phyloP scores from a whole-genome alignment of 2,888 invertebrate species.

The Cryptophagus acutangulus region DNA sequence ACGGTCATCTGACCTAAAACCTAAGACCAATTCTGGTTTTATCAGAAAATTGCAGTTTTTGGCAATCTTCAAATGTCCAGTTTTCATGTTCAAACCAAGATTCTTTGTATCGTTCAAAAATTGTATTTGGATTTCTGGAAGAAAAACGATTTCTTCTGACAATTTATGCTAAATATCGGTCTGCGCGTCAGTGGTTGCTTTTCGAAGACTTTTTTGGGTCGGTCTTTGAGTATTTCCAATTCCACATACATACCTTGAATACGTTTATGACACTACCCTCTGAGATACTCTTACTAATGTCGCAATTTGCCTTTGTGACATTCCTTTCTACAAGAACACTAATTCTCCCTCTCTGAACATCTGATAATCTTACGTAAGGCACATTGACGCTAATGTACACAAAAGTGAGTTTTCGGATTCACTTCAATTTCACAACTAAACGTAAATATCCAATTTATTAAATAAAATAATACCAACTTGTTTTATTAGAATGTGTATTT shows the following conservation, averaged over 20 bases:
- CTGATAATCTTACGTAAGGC: constrained; percentile 1
- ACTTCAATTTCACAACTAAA: constrained; percentile 1
- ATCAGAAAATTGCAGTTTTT: constrained; percentile 18
- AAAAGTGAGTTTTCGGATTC: background rate
- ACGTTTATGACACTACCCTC: constrained; percentile 10
- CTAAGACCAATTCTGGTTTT: constrained; percentile 17
- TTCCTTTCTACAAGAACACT: background rate
- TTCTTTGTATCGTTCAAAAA: constrained; percentile 12
- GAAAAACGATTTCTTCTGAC: constrained; percentile 16
- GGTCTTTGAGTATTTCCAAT: constrained; percentile 13
- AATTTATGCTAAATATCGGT: constrained; percentile 13
- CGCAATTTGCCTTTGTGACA: background rate
- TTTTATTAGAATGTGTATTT: background rate
- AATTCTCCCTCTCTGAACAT: constrained; percentile 1
- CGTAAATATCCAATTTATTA: background rate
- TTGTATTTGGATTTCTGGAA: constrained; percentile 14
- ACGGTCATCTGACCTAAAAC: constrained; percentile 16
- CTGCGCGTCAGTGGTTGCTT: constrained; percentile 14
- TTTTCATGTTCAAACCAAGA: constrained; percentile 11
- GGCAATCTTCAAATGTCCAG: constrained; percentile 19
- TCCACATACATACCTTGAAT: constrained; percentile 13
- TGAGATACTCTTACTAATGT: background rate
- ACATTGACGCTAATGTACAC: background rate
- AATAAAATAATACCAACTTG: background rate
- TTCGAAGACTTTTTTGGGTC: constrained; percentile 14